Conservation (phyloP, 2,888 invertebrate species). For the Dolichomitus sp. region DNA sequence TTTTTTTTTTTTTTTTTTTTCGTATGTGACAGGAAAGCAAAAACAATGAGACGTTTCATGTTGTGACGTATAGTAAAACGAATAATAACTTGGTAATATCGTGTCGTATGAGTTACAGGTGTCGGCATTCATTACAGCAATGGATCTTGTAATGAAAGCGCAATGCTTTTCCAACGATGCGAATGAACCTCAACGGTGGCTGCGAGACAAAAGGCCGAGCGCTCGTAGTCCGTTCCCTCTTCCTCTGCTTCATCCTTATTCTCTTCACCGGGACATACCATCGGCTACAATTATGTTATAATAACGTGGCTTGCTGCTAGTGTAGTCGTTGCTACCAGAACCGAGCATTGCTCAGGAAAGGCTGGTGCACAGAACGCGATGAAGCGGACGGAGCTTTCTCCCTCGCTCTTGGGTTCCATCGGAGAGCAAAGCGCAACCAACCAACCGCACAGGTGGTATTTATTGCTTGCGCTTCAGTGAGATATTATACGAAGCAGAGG, state of each 20-base stretch:
- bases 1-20: neutral
- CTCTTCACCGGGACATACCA: slow-evolving; percentile 65
- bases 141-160: slow-evolving; percentile 17
- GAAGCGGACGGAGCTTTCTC: slow-evolving; percentile 42
- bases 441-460: slow-evolving; percentile 69
- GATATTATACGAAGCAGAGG: slow-evolving; percentile 27
- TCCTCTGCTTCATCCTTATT: slow-evolving; percentile 21
- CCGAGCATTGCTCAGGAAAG: slow-evolving; percentile 3
- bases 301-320: slow-evolving; percentile 70
- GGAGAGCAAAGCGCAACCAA: slow-evolving; percentile 42
- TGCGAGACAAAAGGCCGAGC: slow-evolving; percentile 69
- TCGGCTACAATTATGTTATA: slow-evolving; percentile 76
- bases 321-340: slow-evolving; percentile 56
- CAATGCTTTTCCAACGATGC: slow-evolving; percentile 16
- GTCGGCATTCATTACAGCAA: slow-evolving; percentile 28
- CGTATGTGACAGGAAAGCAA: neutral
- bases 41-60: neutral
- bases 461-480: slow-evolving; percentile 57
- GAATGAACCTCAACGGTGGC: slow-evolving; percentile 36
- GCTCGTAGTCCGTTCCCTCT: slow-evolving; percentile 2
- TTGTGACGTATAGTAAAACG: neutral
- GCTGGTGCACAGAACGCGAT: slow-evolving; percentile 1
- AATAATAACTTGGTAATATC: slow-evolving; percentile 18
- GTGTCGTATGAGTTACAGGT: slow-evolving; percentile 14
- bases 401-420: slow-evolving; percentile 16